Base-by-base conservation (phyloP, 2,888 invertebrate species). In the Belgica antarctica region DNA sequence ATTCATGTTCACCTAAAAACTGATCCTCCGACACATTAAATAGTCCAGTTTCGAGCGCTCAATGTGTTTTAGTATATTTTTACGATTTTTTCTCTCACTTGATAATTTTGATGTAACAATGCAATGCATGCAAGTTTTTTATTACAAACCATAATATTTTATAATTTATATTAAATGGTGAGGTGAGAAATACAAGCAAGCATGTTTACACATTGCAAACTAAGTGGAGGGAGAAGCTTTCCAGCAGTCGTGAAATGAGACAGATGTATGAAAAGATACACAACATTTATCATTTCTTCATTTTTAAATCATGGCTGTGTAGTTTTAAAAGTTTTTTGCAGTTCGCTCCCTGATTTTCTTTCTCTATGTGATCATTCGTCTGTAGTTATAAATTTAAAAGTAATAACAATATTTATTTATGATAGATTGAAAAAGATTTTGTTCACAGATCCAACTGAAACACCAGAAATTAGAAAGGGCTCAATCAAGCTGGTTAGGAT, bases 401-500 rank as follows among this genome's bases (percentile, higher is more conserved):
- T 22, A 36, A 63, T 63, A 63, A 63, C 36, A 63, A 63, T 63
- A 63, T 63, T 63, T 63, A 63, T 63, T 41, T 41, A 41, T 63
- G 22, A 41, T n/a, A n/a, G n/a, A n/a, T n/a, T n/a, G n/a, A 41
- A 63, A 34, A 19, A 12, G 22, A 25, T 36, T 63, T 63, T 62
- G 31, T 34, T n/a, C n/a, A n/a, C n/a, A n/a, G n/a, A n/a, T n/a
- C n/a, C n/a, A n/a, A n/a, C n/a, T 31, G 10, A 31, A 7, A 15
- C 10, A 36, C 19, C 15, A 1, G 12, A 17, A 4, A 34, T 28
- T 24, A 28, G n/a, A 1, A 36, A 36, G 63, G 63, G 63, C 28
- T 34, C 15, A 22, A 63, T 34, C 15, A 15, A 41, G 41, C 41
- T 41, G 41, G 41, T 41, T 41, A 41, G 41, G 25, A 1, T 61